Evolutionary conservation across 1,140 invertebrate species (phyloP), one percentile per base, ranked within the genome.

Genomic region (Trichonephila clavipes): DNA sequence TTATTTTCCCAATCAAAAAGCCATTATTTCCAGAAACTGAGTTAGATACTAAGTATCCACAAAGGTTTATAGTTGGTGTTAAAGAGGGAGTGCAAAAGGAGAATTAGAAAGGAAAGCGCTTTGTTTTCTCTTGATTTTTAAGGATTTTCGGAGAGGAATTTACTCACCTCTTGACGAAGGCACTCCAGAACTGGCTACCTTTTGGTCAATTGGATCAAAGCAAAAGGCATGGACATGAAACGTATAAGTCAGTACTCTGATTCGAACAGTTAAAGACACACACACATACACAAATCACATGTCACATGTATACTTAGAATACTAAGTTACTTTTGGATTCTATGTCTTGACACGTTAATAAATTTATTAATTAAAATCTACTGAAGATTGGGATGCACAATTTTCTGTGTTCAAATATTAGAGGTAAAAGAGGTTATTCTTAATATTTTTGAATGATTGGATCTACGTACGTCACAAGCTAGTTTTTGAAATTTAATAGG

Each of bases 131-230:
- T 69, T 2, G 72, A 69, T 85, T 92, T 51, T 92, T 58, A 87
- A 87, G 91, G 83, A 87, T 51, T 88, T 91, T 85, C 89, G 93
- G 82, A 83, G 86, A 82, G 83, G 92, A 72, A 82, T 83, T 92
- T 95, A 97, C 98, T 98, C 98, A 99, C 98, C 98, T 98, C 97
- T 98, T 97, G 96, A 98, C 98, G 98, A 99, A 98, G 97, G 98
- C 98, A 97, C 98, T 98, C 98, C 98, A 98, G 97, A 98, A 95
- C 94, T 95, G 95, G 94, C 95, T 95, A 95, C 93, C 89, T 40
- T 64, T 90, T 77, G 81, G 90, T 66, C 77, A 94, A 85, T 69
- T 87, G 89, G 87, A 92, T 77, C 85, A 81, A 88, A 86, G 86
- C 64, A 89, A 81, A 94, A 94, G 94, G 92, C 92, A 94, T 89